Evolutionary conservation across 2,888 invertebrate species (phyloP).

Genomic region (Leptopilina drosophilae): DNA sequence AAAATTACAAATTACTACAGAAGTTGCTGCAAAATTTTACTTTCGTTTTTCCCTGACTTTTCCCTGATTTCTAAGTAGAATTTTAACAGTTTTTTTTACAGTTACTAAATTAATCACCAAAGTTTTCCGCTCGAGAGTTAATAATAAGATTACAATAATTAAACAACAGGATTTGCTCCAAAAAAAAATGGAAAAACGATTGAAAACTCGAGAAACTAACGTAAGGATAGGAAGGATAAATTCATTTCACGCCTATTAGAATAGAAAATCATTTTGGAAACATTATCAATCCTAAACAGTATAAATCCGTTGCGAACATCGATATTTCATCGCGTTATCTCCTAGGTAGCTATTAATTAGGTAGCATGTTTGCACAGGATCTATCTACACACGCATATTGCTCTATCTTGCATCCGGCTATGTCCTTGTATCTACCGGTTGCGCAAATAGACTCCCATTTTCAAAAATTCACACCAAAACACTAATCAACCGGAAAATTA

Average conservation of each 20-base stretch:
- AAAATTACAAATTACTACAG: too few relatives aligned
- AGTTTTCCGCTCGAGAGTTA: too few relatives aligned
- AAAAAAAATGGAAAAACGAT: too few relatives aligned
- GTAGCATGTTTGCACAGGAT: slow-evolving; percentile 6
- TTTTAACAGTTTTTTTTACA: too few relatives aligned
- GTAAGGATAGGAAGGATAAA: neutral
- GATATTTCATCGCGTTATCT: slow-evolving; percentile 17
- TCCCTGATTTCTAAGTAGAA: too few relatives aligned
- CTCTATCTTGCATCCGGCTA: neutral
- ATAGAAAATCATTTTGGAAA: slow-evolving; percentile 12
- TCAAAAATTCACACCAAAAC: neutral
- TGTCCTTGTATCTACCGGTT: neutral
- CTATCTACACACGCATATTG: slow-evolving; percentile 9
- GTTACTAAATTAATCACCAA: too few relatives aligned
- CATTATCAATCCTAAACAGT: neutral
- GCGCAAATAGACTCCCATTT: neutral
- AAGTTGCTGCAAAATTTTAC: too few relatives aligned
- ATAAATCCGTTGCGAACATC: neutral
- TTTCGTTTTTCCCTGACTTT: too few relatives aligned
- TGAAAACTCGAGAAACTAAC: too few relatives aligned
- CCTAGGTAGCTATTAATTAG: slow-evolving; percentile 15
- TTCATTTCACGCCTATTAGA: slow-evolving; percentile 17
- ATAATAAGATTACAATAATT: too few relatives aligned
- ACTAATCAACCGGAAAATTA: neutral
- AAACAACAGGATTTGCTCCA: too few relatives aligned